Base-by-base conservation (phyloP, 2,888 invertebrate species). In the Perizoma affinitatum region DNA sequence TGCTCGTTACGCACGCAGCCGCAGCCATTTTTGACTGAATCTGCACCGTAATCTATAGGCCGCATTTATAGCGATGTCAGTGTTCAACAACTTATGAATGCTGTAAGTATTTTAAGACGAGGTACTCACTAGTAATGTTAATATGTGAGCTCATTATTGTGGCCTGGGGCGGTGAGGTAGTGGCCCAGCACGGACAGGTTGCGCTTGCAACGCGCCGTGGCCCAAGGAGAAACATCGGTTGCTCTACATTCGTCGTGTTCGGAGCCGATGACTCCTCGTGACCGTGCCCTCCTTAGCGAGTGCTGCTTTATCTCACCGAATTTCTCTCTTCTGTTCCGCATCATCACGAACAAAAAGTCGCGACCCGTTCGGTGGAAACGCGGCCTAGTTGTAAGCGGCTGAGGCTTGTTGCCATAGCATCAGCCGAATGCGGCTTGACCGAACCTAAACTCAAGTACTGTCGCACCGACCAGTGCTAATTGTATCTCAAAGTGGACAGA, bases 261-360 rank as follows among this genome's bases (percentile, higher is more conserved):
- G 83, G 80, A 89, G 86, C 85, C 90, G 90, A 88, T 90, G 90
- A 90, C 90, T 89, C 84, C 82, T 87, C 82, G 86, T 89, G 90
- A 89, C 90, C 89, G 88, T 86, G 90, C 84, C 90, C 90, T 83
- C 88, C 86, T 90, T 89, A 85, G 70, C 80, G 80, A 86, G 83
- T 83, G 82, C 86, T 84, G 87, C 85, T 85, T 87, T 86, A 87
- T 88, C 89, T 87, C 81, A 82, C 87, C 88, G 79, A 91, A 92
- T 91, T 91, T 90, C 90, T 89, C 90, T 88, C 87, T 84, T 87
- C 86, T 86, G 89, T 88, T 87, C 84, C 87, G 88, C 88, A 90
- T 86, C 87, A 88, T 86, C 88, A 83, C 81, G 83, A 86, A 90
- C 88, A 90, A 90, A 90, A 90, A 90, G 81, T 85, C 80, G 80